Evolutionary conservation across 2,888 invertebrate genomes (phyloP).

Genomic region (Hipparchia sbordonii): DNA sequence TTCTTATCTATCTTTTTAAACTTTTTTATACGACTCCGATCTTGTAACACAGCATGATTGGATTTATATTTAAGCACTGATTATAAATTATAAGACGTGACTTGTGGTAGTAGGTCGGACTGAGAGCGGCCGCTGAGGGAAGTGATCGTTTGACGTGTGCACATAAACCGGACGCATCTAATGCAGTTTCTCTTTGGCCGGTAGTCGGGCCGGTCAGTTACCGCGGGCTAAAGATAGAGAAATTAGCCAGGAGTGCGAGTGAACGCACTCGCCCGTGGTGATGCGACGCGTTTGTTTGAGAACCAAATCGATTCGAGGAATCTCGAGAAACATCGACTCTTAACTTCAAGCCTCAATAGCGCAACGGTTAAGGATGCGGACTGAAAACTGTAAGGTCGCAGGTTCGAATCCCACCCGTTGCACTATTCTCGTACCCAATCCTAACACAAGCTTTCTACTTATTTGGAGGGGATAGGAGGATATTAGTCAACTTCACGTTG

Average conservation of each 20-base stretch:
- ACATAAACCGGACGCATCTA: slow-evolving; percentile 76
- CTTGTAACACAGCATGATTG: slow-evolving; percentile 26
- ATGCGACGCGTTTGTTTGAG: slow-evolving; percentile 21
- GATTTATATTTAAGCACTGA: slow-evolving; percentile 24
- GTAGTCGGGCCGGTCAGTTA: slow-evolving; percentile 76
- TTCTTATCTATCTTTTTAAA: no score
- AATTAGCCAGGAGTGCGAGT: slow-evolving; percentile 76
- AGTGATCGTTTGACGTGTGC: slow-evolving; percentile 55
- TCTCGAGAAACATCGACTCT: neutral
- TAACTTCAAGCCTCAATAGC: no score
- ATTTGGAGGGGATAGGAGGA: no score
- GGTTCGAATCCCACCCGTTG: no score
- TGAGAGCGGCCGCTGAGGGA: slow-evolving; percentile 28
- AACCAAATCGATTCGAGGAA: slow-evolving; percentile 1
- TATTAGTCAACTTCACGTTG: no score
- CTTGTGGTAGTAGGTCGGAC: slow-evolving; percentile 28
- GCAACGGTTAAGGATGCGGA: no score
- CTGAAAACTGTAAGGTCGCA: no score
- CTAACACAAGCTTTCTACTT: no score
- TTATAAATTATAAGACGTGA: slow-evolving; percentile 35
- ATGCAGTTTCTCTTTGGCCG: slow-evolving; percentile 77
- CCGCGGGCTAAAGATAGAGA: slow-evolving; percentile 81
- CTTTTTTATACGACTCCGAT: neutral
- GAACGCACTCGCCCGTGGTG: slow-evolving; percentile 63
- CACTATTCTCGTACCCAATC: no score